A percentile compares a stretch with the other conserved stretches of the same genome.
These are phyloP conservation scores for Nomada fucata DNA, from an alignment of 2,888 invertebrate genomes.

Conservation along the genomic window DNA sequence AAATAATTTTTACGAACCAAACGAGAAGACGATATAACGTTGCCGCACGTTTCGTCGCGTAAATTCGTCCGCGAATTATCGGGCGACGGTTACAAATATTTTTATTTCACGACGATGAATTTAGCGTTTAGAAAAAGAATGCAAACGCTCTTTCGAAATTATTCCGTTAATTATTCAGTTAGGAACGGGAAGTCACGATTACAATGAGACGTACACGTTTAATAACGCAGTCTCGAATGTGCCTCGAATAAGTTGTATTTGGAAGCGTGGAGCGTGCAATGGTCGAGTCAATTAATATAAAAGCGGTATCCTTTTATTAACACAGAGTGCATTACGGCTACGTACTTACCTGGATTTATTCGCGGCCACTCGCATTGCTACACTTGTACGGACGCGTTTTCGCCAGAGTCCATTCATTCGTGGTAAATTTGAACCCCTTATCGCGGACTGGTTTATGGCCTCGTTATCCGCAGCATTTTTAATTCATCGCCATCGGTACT, in stretches of 20 bases:
- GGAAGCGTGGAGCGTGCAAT: neutral
- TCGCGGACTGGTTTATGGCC: conserved; percentile 22
- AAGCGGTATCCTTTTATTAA: conserved; percentile 14
- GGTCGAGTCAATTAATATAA: neutral
- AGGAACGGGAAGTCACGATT: too few species aligned
- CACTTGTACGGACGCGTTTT: conserved; percentile 4
- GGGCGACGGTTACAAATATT: too few species aligned
- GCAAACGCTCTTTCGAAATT: too few species aligned
- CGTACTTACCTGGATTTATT: conserved; percentile 17
- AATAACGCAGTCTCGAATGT: neutral
- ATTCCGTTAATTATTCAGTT: too few species aligned
- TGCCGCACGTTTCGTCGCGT: too few species aligned
- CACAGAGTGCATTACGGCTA: neutral
- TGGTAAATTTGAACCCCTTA: conserved; percentile 17
- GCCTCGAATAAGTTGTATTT: neutral
- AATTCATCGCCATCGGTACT: conserved; percentile 1
- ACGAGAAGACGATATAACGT: too few species aligned
- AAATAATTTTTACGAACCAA: too few species aligned
- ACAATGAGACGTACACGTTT: neutral
- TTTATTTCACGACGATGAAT: too few species aligned
- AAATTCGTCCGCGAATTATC: too few species aligned
- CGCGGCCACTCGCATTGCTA: neutral
- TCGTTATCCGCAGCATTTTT: conserved; percentile 20
- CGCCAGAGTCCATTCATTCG: conserved; percentile 4
- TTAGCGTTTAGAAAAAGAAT: too few species aligned